phyloP scores from a whole-genome alignment of 2,113 vertebrate species.

The Cavia porcellus region DNA sequence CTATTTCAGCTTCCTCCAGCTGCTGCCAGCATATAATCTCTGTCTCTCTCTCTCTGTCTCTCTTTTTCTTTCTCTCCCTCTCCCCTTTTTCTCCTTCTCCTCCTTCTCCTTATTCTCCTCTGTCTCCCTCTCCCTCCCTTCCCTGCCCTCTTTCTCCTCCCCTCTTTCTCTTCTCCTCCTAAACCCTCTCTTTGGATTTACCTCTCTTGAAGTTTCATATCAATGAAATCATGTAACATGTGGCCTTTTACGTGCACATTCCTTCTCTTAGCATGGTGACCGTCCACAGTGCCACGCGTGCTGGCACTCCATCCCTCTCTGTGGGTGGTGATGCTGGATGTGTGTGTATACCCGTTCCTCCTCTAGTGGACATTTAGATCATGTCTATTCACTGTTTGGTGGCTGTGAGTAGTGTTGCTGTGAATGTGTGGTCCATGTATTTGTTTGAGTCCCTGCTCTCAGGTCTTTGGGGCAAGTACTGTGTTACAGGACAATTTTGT shows the following conservation, averaged over 20 bases:
- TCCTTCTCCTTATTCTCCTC: neutral
- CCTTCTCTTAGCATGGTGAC: neutral
- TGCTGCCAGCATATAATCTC: neutral
- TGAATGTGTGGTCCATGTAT: accelerated
- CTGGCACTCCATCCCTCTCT: neutral
- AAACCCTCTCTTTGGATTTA: neutral
- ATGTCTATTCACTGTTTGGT: neutral
- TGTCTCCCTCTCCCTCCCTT: neutral
- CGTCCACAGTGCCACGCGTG: neutral
- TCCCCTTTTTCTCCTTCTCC: neutral
- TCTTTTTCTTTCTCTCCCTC: neutral
- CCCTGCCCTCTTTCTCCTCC: too few relatives aligned
- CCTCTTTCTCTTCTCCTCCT: neutral
- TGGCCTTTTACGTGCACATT: neutral
- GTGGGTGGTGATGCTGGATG: accelerated
- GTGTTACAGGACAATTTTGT: neutral
- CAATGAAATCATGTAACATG: neutral
- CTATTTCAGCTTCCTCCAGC: neutral
- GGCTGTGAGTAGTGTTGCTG: accelerated
- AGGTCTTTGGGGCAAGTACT: neutral
- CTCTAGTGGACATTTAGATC: accelerated
- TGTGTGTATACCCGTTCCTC: neutral
- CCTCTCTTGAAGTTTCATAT: neutral
- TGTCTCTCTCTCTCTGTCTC: neutral
- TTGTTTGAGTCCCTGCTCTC: neutral